A percentile compares a stretch with the other conserved stretches of the same genome.
Evolutionary conservation across 2,113 vertebrate species (phyloP).

Genomic region (Chascanopsetta lugubris): DNA sequence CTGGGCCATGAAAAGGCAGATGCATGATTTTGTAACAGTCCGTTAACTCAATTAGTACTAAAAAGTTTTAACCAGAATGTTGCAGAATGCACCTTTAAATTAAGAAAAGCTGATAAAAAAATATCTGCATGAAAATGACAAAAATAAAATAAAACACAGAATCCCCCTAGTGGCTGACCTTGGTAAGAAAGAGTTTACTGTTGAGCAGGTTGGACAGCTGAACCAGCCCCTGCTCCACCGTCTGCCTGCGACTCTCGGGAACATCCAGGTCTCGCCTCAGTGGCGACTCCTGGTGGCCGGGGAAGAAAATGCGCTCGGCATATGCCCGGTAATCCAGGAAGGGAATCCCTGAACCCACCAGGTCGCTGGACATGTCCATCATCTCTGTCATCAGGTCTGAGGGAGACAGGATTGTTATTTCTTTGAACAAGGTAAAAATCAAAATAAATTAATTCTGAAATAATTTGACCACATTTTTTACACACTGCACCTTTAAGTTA

Average conservation of each 20-base stretch:
- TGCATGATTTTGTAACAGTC: too few species aligned
- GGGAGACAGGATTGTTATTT: not conserved
- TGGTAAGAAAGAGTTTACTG: constrained; percentile 97
- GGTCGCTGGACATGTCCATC: constrained; percentile 97
- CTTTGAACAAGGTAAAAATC: too few species aligned
- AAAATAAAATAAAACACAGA: not conserved
- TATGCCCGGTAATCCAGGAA: constrained; percentile 95
- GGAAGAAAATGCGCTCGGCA: constrained; percentile 95
- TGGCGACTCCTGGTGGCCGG: constrained; percentile 92
- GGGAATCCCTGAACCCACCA: constrained; percentile 94
- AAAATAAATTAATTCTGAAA: too few species aligned
- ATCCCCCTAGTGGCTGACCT: constrained; percentile 81
- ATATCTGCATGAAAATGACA: too few species aligned
- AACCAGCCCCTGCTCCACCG: constrained; percentile 93
- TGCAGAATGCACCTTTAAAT: too few species aligned
- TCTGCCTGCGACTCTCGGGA: constrained; percentile 89
- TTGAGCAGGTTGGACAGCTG: constrained; percentile 97
- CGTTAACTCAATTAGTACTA: too few species aligned
- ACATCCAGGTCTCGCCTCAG: constrained; percentile 91
- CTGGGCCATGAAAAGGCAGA: too few species aligned
- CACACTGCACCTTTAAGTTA: too few species aligned
- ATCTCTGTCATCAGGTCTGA: constrained; percentile 98
- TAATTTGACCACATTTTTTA: too few species aligned
- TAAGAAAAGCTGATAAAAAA: too few species aligned
- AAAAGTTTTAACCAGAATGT: too few species aligned